These are phyloP conservation scores for Psittacara wagleri DNA, from an alignment of 2,113 vertebrate species.

Conservation along the genomic window DNA sequence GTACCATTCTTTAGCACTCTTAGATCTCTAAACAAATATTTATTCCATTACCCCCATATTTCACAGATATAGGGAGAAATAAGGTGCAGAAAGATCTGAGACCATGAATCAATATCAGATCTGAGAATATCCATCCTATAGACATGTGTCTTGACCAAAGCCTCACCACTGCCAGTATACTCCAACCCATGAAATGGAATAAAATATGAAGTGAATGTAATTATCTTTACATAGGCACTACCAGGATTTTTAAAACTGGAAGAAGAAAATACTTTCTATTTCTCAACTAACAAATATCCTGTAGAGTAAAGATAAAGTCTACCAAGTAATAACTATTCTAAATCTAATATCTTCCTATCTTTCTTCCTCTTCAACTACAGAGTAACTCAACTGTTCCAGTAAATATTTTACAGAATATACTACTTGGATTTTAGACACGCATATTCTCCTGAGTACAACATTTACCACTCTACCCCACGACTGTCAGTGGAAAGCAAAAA, in stretches of 20 bases:
- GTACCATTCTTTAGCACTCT: neutral
- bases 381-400: neutral
- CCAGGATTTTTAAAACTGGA: neutral
- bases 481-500: neutral
- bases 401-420: neutral
- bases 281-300: neutral
- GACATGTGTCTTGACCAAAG: neutral
- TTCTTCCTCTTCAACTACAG: neutral
- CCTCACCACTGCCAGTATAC: neutral
- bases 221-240: neutral
- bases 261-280: neutral
- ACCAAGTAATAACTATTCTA: neutral
- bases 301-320: neutral
- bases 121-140: neutral
- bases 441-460: neutral
- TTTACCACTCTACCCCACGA: neutral
- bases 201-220: neutral
- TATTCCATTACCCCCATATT: neutral
- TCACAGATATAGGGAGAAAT: neutral
- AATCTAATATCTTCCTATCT: neutral
- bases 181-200: neutral
- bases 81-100: neutral
- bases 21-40: neutral
- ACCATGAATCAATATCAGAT: neutral
- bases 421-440: neutral